Evolutionary conservation across 2,797 vertebrate species (phyloP), one percentile per base, ranked within the genome.

Genomic region (Malurus leucopterus): DNA sequence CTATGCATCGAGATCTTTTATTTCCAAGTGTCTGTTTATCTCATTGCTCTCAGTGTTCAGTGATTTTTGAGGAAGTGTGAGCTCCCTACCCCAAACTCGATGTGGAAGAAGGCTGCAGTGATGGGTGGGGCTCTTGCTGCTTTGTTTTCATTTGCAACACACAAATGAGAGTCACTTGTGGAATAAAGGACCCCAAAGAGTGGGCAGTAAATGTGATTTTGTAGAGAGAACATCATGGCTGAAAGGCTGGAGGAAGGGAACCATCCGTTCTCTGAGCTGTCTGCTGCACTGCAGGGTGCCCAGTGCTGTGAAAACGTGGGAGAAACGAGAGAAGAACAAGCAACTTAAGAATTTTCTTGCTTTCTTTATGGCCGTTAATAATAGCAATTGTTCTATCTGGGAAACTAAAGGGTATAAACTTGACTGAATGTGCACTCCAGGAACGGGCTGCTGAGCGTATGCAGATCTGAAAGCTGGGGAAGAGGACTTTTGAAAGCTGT

Each of bases 31-130:
- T 41, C 8, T 51, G 13, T 11, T 7, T 51, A 10, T 14, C 8
- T 5, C 1, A 3, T 2, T 46, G 23, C 27, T 82, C 63, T 49
- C 1, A 0, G 34, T 6, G 12, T 11, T 29, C 16, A 2, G 38
- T n/a, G 27, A 9, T 64, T 72, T 29, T 7, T 41, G 46, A 64
- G 43, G 69, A 51, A 49, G 10, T 49, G 15, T 3, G 9, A 81
- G 13, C 55, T 29, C 6, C 36, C 13, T 43, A 11, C 6, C 44
- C 22, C 36, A 49, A 34, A n/a, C 16, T 15, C 2, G 23, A 11
- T 6, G 22, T 55, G n/a, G 14, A 9, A 49, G 64, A 30, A 38
- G n/a, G 36, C 50, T 68, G 13, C 46, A n/a, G 2, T 50, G 9
- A 18, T 2, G 13, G 27, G 9, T 62, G 46, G 24, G 26, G 40